A percentile compares a stretch with the other conserved stretches of the same genome.
Evolutionary conservation across 1,140 invertebrate species (phyloP).

Genomic region (Aricia agestis): DNA sequence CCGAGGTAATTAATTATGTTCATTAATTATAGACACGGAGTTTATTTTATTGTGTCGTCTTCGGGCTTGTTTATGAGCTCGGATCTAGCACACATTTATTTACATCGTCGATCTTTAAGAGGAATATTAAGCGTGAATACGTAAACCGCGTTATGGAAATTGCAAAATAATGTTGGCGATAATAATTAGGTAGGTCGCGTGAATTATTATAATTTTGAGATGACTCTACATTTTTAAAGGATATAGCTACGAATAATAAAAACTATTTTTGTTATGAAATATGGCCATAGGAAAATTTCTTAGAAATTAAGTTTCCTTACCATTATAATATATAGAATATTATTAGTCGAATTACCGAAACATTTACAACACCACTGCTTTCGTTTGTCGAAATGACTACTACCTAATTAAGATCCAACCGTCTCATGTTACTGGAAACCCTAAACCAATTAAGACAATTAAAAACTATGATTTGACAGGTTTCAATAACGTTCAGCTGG

Average conservation of each 20-base stretch:
- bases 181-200: no score
- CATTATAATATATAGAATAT: no score
- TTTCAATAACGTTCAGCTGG: background rate
- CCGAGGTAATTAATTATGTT: constrained; percentile 5
- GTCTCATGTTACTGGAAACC: background rate
- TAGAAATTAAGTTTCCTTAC: no score
- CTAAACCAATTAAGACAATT: background rate
- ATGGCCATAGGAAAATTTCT: no score
- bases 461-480: background rate
- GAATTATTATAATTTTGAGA: no score
- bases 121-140: background rate
- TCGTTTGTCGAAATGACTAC: no score
- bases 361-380: no score
- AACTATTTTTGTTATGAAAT: no score
- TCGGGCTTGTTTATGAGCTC: background rate
- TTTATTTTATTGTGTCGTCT: constrained; percentile 9
- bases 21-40: constrained; percentile 5
- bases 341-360: no score
- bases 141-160: background rate
- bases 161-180: background rate
- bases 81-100: constrained; percentile 6
- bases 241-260: no score
- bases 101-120: background rate
- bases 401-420: no score
- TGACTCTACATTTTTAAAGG: no score